phyloP scores from a whole-genome alignment of 2,113 vertebrate genomes.

The Cnemophilus loriae region DNA sequence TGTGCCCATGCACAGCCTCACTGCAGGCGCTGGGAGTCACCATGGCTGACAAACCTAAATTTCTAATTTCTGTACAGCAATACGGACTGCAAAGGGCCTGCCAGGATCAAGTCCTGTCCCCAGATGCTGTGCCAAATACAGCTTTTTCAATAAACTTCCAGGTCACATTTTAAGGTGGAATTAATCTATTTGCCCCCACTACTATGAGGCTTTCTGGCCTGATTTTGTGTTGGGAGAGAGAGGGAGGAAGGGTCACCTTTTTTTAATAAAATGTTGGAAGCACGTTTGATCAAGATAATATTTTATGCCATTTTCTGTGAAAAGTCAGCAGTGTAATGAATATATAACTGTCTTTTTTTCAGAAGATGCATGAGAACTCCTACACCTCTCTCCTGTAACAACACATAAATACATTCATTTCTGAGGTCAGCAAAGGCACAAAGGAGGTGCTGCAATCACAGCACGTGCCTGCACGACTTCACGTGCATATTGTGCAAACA shows the following conservation, averaged over 20 bases:
- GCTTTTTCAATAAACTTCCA: background rate
- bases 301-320: background rate
- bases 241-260: background rate
- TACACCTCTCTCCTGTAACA: background rate
- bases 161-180: background rate
- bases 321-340: background rate
- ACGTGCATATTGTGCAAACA: background rate
- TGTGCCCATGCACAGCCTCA: background rate
- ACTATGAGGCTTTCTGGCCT: background rate
- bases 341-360: background rate
- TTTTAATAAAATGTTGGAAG: background rate
- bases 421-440: background rate
- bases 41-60: background rate
- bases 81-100: background rate
- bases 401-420: background rate
- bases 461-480: background rate
- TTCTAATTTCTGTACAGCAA: background rate
- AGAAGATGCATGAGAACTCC: background rate
- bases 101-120: background rate
- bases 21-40: background rate
- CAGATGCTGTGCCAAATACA: background rate
- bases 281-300: background rate
- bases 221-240: background rate
- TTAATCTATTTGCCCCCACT: background rate
- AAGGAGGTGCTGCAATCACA: background rate